Evolutionary conservation across 2,113 vertebrate species (phyloP).

Genomic region (Pimephales promelas): DNA sequence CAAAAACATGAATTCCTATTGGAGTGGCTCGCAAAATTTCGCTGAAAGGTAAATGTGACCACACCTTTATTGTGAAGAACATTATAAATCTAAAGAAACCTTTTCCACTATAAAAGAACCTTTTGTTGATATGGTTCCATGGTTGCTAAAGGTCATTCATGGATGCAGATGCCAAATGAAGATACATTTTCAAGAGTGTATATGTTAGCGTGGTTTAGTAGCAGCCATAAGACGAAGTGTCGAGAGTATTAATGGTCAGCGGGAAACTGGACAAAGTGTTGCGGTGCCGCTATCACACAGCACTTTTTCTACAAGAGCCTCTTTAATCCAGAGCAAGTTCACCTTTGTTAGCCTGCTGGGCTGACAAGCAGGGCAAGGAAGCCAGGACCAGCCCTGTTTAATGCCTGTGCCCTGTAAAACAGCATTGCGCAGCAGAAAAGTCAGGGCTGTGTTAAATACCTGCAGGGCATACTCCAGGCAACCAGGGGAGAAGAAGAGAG

Average conservation of each 20-base stretch:
- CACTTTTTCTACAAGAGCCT: slow-evolving; percentile 13
- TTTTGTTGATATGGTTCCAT: too few species aligned
- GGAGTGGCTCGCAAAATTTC: too few species aligned
- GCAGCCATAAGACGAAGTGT: neutral
- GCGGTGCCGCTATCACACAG: neutral
- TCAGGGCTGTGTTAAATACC: slow-evolving; percentile 43
- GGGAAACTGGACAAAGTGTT: neutral
- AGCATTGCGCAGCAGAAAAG: slow-evolving; percentile 42
- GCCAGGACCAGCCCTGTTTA: slow-evolving; percentile 32
- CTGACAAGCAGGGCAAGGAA: slow-evolving; percentile 44
- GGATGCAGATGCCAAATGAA: neutral
- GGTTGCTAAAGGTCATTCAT: neutral
- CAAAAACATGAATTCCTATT: too few species aligned
- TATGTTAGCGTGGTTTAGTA: neutral
- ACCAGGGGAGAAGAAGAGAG: slow-evolving; percentile 40
- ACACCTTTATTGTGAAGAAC: too few species aligned
- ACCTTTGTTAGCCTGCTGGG: slow-evolving; percentile 44
- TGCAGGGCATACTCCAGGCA: slow-evolving; percentile 39
- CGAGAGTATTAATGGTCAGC: neutral
- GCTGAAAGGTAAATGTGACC: too few species aligned
- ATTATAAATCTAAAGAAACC: too few species aligned
- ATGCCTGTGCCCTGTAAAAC: slow-evolving; percentile 32
- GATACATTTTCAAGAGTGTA: neutral
- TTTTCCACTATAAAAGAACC: too few species aligned
- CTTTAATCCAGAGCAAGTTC: slow-evolving; percentile 34